A percentile compares a stretch with the other conserved stretches of the same genome.
Conservation (phyloP, 2,888 invertebrate species). For the Drosophila limbata region DNA sequence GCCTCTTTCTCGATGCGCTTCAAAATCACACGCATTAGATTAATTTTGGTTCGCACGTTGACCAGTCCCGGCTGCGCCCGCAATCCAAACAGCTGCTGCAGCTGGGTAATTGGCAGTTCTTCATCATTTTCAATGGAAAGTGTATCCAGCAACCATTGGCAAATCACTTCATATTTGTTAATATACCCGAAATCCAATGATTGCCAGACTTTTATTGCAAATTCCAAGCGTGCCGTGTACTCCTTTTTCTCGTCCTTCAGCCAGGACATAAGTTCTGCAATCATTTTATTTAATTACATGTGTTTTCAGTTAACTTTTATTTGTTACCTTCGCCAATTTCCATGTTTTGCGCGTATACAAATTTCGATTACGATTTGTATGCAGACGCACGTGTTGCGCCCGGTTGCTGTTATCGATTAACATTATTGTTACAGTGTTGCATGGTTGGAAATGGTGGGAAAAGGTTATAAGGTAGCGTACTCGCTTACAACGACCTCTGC, state of each 20-base stretch:
- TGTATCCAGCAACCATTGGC: conserved; percentile 75
- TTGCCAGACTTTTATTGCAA: conserved; percentile 84
- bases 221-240: conserved; percentile 77
- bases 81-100: conserved; percentile 57
- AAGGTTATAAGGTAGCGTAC: background rate
- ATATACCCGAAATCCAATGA: conserved; percentile 81
- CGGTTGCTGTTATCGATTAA: conserved; percentile 30
- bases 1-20: conserved; percentile 7
- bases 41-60: conserved; percentile 57
- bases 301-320: background rate
- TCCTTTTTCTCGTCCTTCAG: conserved; percentile 74
- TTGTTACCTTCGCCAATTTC: conserved; percentile 64
- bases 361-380: conserved; percentile 38
- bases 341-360: conserved; percentile 46
- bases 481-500: too few relatives aligned
- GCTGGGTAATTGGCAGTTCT: conserved; percentile 31
- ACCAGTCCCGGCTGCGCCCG: conserved; percentile 81
- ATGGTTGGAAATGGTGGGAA: background rate
- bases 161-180: conserved; percentile 82
- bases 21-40: conserved; percentile 60
- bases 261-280: conserved; percentile 82
- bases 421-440: background rate
- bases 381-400: conserved; percentile 60
- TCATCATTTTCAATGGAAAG: conserved; percentile 25
- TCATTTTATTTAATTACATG: background rate